Evolutionary conservation across 2,888 invertebrate species (phyloP), one percentile per base, ranked within the genome.

Genomic region (Bibio marci): DNA sequence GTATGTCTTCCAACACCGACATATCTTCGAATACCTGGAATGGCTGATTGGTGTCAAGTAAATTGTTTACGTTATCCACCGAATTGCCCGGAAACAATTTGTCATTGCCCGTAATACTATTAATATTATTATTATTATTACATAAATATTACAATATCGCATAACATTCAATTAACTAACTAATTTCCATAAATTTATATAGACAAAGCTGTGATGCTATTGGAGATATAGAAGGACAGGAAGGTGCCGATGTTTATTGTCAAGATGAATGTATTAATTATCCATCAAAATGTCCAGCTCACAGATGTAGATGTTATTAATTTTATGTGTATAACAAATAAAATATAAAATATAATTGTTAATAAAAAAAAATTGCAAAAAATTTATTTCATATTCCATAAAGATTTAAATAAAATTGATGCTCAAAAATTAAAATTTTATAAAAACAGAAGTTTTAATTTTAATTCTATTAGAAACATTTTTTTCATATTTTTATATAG

Each of bases 21-120:
- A 2, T 86, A 72, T 59, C 70, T 71, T 30, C 55, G 65, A 18
- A 65, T 83, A 40, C 81, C 82, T 3, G 83, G 83, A 35, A 81
- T 87, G 72, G 68, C 70, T 49, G 67, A 69, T 43, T 88, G 87
- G 88, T 88, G 88, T 53, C 80, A 83, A 59, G 71, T 69, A 27
- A 88, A 88, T 62, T 90, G 88, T 48, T 64, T 88, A 46, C 74
- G 81, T 42, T 86, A 86, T 59, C 87, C 87, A 2, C 85, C 87
- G 3, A 80, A 85, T 57, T 88, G 87, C 54, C 87, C 87, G 1
- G 65, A 70, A 35, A 64, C 69, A 1, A 66, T 81, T 38, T 88
- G 87, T 50, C 64, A 70, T 44, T 88, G 88, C 56, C 83, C 86
- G 86, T 87, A 65, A 78, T 85, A 79, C 56, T 41, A 17, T 49